These are phyloP conservation scores for Disparrhopalites patrizii DNA, from an alignment of 2,888 invertebrate species.

Conservation along the genomic window DNA sequence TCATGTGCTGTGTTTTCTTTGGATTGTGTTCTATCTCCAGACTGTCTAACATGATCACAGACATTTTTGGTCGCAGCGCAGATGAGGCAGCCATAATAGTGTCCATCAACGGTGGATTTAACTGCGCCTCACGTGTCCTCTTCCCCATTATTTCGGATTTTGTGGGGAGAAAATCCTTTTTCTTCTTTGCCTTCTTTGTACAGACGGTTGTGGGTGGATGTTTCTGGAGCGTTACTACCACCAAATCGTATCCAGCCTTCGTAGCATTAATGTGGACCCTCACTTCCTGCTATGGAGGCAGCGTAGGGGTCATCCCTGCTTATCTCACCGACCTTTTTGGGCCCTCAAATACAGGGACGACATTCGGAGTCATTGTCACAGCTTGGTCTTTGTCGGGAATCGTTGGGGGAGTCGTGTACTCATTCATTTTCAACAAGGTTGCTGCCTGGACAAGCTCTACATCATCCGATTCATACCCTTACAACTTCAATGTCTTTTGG, in stretches of 20 bases:
- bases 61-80: slow-evolving; percentile 34
- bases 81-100: slow-evolving; percentile 39
- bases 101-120: slow-evolving; percentile 44
- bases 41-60: slow-evolving; percentile 44
- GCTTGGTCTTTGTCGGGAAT: slow-evolving; percentile 43
- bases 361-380: slow-evolving; percentile 40
- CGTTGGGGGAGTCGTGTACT: slow-evolving; percentile 39
- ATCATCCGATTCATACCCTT: slow-evolving; percentile 33
- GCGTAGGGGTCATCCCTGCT: slow-evolving; percentile 27
- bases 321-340: slow-evolving; percentile 31
- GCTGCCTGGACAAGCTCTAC: slow-evolving; percentile 7
- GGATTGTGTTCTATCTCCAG: slow-evolving; percentile 42
- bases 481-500: slow-evolving; percentile 44
- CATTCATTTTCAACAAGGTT: slow-evolving; percentile 32
- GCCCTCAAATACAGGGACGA: slow-evolving; percentile 39
- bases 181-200: slow-evolving; percentile 35
- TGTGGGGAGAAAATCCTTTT: slow-evolving; percentile 43
- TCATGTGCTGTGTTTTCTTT: slow-evolving; percentile 41
- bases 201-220: slow-evolving; percentile 31
- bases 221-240: slow-evolving; percentile 37
- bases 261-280: slow-evolving; percentile 36
- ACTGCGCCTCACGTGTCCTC: slow-evolving; percentile 39
- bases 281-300: slow-evolving; percentile 26
- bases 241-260: slow-evolving; percentile 38
- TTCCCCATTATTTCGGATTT: slow-evolving; percentile 41